These are phyloP conservation scores for Hystrix cristata DNA, from an alignment of 2,113 vertebrate species.

Conservation along the genomic window DNA sequence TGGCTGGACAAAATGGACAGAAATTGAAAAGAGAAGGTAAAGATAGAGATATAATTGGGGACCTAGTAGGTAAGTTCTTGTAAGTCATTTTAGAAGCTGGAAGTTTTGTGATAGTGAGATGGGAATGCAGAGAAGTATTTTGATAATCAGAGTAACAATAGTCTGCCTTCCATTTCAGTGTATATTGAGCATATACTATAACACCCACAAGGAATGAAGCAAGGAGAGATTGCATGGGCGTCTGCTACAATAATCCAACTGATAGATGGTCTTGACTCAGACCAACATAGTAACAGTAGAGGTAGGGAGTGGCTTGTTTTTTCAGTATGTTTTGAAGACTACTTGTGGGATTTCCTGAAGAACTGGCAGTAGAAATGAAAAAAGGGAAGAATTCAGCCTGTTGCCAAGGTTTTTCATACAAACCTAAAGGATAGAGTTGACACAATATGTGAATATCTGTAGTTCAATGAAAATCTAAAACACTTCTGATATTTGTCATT, in stretches of 20 bases:
- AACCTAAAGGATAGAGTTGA: not conserved
- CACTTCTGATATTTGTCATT: not conserved
- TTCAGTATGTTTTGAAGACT: not conserved
- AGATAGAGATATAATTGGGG: not conserved
- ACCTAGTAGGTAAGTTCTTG: not conserved
- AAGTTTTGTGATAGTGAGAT: not conserved
- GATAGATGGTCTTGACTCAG: not conserved
- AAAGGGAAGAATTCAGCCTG: not conserved
- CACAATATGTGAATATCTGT: not conserved
- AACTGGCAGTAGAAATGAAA: not conserved
- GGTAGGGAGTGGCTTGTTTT: not conserved
- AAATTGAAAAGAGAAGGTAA: not conserved
- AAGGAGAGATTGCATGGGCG: not conserved
- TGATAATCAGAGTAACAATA: not conserved
- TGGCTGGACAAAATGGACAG: not conserved
- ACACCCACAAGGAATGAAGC: not conserved
- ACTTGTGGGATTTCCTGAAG: not conserved
- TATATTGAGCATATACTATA: not conserved
- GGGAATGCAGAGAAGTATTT: not conserved
- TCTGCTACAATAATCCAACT: not conserved
- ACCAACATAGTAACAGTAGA: not conserved
- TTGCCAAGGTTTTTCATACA: not conserved
- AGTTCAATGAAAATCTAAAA: not conserved
- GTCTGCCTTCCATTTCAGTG: constrained; percentile 17
- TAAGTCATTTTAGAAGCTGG: not conserved